Percentiles rank a stretch among this genome's conserved stretches.
Conservation (phyloP, 1,140 invertebrate genomes). For the Nasonia giraulti region DNA sequence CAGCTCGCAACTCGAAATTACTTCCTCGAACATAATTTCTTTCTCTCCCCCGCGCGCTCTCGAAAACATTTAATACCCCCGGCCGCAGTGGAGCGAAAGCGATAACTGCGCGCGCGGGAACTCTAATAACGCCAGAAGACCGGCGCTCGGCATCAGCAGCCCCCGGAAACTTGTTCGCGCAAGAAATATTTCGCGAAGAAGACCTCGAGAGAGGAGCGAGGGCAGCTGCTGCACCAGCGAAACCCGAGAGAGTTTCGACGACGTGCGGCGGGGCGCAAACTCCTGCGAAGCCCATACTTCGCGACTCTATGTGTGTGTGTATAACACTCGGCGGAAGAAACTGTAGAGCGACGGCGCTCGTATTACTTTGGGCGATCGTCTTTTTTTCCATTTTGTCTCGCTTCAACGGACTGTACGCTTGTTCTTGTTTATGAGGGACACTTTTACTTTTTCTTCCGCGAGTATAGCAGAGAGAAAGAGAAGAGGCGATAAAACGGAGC, state of each 20-base stretch:
- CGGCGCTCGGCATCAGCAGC: background rate
- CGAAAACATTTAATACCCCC: slow-evolving; percentile 46
- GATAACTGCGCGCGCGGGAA: slow-evolving; percentile 34
- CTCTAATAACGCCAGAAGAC: slow-evolving; percentile 46
- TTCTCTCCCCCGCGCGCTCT: background rate
- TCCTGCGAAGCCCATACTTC: slow-evolving; percentile 43
- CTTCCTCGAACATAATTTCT: slow-evolving; percentile 32
- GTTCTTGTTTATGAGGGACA: background rate
- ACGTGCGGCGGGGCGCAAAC: slow-evolving; percentile 13
- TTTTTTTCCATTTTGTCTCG: background rate
- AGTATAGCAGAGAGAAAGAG: too few relatives aligned
- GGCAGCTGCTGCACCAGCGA: background rate
- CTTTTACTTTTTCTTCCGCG: too few relatives aligned
- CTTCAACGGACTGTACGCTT: background rate
- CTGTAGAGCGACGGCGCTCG: slow-evolving; percentile 6
- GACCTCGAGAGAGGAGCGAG: background rate
- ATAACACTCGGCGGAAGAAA: background rate
- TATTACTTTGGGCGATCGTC: slow-evolving; percentile 31
- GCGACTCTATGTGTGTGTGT: background rate
- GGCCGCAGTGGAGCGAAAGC: background rate
- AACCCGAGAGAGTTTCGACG: slow-evolving; percentile 38
- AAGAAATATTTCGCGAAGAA: slow-evolving; percentile 45
- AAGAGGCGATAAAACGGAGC: background rate
- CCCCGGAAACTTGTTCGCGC: slow-evolving; percentile 33
- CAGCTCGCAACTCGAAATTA: slow-evolving; percentile 15